These are phyloP conservation scores for Monopterus albus DNA, from an alignment of 2,113 vertebrate genomes.

Conservation along the genomic window DNA sequence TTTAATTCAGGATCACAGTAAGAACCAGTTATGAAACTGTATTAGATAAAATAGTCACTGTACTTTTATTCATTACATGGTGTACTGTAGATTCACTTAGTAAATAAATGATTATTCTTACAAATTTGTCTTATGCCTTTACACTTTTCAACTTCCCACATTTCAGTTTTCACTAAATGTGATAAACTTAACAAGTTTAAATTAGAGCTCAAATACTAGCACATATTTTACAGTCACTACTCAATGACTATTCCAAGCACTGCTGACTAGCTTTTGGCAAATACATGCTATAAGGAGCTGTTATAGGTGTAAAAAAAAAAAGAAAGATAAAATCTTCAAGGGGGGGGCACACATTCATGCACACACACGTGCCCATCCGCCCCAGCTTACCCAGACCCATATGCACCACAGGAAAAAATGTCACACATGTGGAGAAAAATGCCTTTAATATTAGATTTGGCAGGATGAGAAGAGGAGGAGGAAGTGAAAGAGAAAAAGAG, in stretches of 20 bases:
- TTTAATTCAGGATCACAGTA: no score
- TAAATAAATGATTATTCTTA: neutral
- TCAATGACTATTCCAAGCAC: slow-evolving; percentile 3
- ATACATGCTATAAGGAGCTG: neutral
- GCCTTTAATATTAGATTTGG: slow-evolving; percentile 56
- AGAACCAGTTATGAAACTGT: no score
- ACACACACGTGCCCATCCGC: neutral
- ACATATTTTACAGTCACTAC: neutral
- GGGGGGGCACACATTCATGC: slow-evolving; percentile 7
- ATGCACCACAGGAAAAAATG: slow-evolving; percentile 25
- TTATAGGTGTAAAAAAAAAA: neutral
- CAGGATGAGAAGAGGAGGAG: slow-evolving; percentile 23
- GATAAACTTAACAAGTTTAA: neutral
- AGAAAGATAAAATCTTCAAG: neutral
- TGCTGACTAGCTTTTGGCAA: neutral
- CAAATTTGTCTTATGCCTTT: neutral
- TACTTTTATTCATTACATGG: neutral
- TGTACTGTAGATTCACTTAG: neutral
- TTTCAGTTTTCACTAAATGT: slow-evolving; percentile 5
- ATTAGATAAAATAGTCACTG: neutral
- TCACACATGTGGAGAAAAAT: slow-evolving; percentile 51
- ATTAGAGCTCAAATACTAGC: neutral
- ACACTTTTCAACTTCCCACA: slow-evolving; percentile 3
- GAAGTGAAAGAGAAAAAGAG: neutral
- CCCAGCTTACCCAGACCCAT: slow-evolving; percentile 17